Conservation (phyloP, 2,888 invertebrate species). For the Chorisops tibialis region DNA sequence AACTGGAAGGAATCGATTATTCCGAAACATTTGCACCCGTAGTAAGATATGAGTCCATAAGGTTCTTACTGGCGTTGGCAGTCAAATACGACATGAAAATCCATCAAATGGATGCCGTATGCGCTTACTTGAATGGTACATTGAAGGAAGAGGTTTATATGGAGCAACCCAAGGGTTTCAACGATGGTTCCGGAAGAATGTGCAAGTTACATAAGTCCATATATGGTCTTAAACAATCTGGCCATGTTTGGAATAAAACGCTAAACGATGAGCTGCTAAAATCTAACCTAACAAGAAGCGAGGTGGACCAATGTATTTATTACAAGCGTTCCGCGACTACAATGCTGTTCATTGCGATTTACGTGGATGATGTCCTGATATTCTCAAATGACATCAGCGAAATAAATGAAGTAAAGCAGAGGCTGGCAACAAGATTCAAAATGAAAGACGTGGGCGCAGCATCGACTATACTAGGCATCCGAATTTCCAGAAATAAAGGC, state of each 20-base stretch:
- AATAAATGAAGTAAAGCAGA: no score
- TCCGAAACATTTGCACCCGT: conserved; percentile 31
- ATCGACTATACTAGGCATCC: neutral
- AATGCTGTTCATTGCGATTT: neutral
- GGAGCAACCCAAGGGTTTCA: neutral
- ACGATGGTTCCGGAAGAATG: neutral
- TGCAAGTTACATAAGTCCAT: conserved; percentile 14
- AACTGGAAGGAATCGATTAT: conserved; percentile 26
- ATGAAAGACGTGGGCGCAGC: neutral
- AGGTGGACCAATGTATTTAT: neutral
- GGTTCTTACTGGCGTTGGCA: conserved; percentile 24
- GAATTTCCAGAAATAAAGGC: conserved; percentile 7
- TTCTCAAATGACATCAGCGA: neutral
- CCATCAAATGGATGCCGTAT: conserved; percentile 5
- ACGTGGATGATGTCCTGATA: neutral
- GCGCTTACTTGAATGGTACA: conserved; percentile 6
- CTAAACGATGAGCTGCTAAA: conserved; percentile 18
- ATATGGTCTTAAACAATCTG: conserved; percentile 34
- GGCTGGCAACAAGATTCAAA: no score
- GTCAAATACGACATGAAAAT: neutral
- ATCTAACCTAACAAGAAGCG: neutral
- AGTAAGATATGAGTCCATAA: conserved; percentile 25
- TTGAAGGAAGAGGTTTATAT: neutral
- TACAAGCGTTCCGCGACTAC: neutral
- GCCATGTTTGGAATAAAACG: conserved; percentile 29